Base-by-base conservation (phyloP, 2,888 invertebrate genomes). In the Himalopsyche kuldschensis region DNA sequence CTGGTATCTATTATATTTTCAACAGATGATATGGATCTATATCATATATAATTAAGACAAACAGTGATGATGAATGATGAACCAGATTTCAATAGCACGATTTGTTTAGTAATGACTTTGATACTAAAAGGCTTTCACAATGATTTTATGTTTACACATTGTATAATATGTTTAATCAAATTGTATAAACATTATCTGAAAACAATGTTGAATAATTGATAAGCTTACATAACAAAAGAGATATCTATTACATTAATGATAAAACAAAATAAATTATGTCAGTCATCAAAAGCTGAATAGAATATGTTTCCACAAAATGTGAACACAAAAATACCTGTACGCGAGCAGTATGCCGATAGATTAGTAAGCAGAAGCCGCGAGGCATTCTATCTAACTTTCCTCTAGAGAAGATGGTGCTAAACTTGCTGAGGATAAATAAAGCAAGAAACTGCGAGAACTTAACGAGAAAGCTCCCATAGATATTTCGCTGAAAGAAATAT, bases 341-440 rank as follows among this genome's bases (percentile, higher is more conserved):
- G 84, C 82, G 84, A 84, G 80, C 31, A 55, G 83, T 78, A 79
- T 82, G 83, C 77, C 84, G 83, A 83, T 86, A 82, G 83, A 84
- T 86, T 82, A 84, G 83, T 75, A 79, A 48, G 63, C 41, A 69
- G 78, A 83, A 83, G 86, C 86, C 86, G 82, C 82, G 46, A 81
- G 86, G 80, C 82, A 47, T 84, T 84, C 84, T 55, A 83, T 84
- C 82, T 63, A 86, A 85, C 85, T 85, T 84, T 84, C 77, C 85
- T 82, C 80, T 85, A 78, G 46, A 78, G 76, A 82, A 83, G 84
- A 82, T 84, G 84, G 81, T 84, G 81, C 84, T 83, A 82, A 85
- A 85, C 84, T 86, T 85, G 75, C 80, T 41, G 80, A 84, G 82
- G 82, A 86, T 86, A 86, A 86, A 86, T 85, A 86, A 86, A 86